These are phyloP conservation scores for Acleris laterana DNA, from an alignment of 2,888 invertebrate species.

Conservation along the genomic window DNA sequence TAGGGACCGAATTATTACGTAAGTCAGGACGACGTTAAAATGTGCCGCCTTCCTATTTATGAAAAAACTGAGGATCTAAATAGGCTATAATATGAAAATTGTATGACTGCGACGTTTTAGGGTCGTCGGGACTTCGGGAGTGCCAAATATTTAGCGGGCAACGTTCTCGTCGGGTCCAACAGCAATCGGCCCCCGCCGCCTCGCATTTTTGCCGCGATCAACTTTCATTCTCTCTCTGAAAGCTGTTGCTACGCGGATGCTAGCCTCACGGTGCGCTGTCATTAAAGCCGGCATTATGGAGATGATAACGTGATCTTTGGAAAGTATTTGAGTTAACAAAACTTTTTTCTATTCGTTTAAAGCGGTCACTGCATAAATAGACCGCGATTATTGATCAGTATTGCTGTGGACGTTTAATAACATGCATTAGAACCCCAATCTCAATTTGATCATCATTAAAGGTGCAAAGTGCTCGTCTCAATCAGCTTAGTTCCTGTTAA, in stretches of 20 bases:
- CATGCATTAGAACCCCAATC: background rate
- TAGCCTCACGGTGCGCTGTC: conserved; percentile 71
- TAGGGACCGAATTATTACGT: conserved; percentile 44
- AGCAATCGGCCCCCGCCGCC: conserved; percentile 43
- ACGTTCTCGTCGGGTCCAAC: conserved; percentile 61
- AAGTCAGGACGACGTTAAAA: conserved; percentile 44
- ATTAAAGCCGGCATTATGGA: conserved; percentile 77
- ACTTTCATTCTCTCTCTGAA: conserved; percentile 81
- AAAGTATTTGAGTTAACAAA: conserved; percentile 70
- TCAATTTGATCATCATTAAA: background rate
- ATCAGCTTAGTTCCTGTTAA: background rate
- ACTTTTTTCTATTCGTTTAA: conserved; percentile 53
- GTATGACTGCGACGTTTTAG: conserved; percentile 43
- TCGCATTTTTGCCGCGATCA: conserved; percentile 73
- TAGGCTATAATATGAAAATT: conserved; percentile 48
- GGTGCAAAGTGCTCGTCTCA: conserved; percentile 2
- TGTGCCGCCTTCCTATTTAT: conserved; percentile 40
- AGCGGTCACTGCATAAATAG: conserved; percentile 16
- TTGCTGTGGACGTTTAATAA: background rate
- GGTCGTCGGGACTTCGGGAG: conserved; percentile 41
- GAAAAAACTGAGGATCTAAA: conserved; percentile 49
- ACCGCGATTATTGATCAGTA: conserved; percentile 4
- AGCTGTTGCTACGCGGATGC: conserved; percentile 83
- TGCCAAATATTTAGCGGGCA: conserved; percentile 63
- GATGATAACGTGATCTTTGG: conserved; percentile 79